Conservation (phyloP, 2,888 invertebrate genomes). For the Scotopteryx bipunctaria region DNA sequence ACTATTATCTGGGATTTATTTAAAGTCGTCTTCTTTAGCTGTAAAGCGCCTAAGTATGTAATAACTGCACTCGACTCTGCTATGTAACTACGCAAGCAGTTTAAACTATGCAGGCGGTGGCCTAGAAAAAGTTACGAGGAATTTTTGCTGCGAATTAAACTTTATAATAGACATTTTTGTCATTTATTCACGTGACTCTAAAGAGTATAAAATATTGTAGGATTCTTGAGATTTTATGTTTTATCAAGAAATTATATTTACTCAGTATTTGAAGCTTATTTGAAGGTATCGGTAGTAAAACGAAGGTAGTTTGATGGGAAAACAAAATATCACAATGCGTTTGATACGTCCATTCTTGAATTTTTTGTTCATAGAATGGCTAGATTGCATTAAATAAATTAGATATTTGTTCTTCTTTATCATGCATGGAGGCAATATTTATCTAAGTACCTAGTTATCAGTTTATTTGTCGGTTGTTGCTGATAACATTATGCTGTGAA, state of each 20-base stretch:
- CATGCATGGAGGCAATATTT: background rate
- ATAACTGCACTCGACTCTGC: conserved; percentile 47
- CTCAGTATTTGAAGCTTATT: too few species aligned
- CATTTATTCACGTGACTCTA: conserved; percentile 30
- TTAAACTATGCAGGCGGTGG: conserved; percentile 46
- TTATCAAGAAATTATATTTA: too few species aligned
- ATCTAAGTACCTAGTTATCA: conserved; percentile 23
- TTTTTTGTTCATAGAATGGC: too few species aligned
- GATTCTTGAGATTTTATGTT: conserved; percentile 21
- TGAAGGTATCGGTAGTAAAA: too few species aligned
- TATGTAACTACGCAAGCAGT: conserved; percentile 41
- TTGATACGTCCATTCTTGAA: too few species aligned
- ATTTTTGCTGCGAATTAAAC: conserved; percentile 48
- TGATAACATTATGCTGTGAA: conserved; percentile 9
- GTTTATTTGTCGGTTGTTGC: conserved; percentile 17
- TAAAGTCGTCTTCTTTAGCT: background rate
- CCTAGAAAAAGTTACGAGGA: conserved; percentile 42
- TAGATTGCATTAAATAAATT: too few species aligned
- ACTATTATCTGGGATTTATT: too few species aligned
- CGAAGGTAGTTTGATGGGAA: too few species aligned
- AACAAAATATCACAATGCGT: too few species aligned
- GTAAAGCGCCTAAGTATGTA: conserved; percentile 46
- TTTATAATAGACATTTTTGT: conserved; percentile 41
- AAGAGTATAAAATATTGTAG: conserved; percentile 29
- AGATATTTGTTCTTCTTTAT: background rate